phyloP scores from a whole-genome alignment of 2,113 vertebrate species.

The Engraulis encrasicolus region DNA sequence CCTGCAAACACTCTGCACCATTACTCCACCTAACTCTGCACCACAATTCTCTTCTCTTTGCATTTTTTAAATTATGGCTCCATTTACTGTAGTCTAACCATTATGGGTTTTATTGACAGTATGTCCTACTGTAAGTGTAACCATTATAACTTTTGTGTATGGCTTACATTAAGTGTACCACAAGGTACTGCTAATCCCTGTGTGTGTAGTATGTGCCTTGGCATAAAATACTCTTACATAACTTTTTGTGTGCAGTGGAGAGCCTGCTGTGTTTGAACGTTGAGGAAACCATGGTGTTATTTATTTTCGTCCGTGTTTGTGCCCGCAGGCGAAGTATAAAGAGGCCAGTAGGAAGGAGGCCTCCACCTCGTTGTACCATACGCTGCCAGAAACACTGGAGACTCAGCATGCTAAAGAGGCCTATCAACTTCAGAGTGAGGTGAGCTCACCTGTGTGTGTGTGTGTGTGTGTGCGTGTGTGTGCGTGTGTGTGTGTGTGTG shows the following conservation, averaged over 20 bases:
- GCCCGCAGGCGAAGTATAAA: conserved; percentile 82
- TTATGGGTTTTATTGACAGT: too few relatives aligned
- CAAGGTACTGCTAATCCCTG: not conserved
- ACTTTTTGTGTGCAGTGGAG: not conserved
- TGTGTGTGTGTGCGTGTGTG: not conserved
- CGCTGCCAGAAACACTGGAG: conserved; percentile 82
- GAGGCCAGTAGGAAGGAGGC: conserved; percentile 73
- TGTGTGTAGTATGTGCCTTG: not conserved
- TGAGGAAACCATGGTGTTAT: not conserved
- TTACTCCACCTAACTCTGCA: not conserved
- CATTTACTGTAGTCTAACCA: too few relatives aligned
- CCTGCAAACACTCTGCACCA: not conserved
- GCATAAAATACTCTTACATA: not conserved
- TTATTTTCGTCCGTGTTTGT: not conserved
- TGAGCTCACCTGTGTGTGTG: conserved; percentile 49
- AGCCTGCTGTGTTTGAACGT: not conserved
- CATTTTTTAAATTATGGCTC: too few relatives aligned
- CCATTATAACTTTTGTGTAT: too few relatives aligned
- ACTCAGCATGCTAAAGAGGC: conserved; percentile 82
- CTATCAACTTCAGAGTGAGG: conserved; percentile 82
- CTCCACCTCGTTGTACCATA: conserved; percentile 76
- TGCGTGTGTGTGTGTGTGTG: not conserved
- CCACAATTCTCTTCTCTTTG: not conserved
- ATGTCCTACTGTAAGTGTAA: too few relatives aligned
- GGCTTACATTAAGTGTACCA: not conserved